Conservation (phyloP, 1,140 invertebrate genomes). For the Penaeus japonicus region DNA sequence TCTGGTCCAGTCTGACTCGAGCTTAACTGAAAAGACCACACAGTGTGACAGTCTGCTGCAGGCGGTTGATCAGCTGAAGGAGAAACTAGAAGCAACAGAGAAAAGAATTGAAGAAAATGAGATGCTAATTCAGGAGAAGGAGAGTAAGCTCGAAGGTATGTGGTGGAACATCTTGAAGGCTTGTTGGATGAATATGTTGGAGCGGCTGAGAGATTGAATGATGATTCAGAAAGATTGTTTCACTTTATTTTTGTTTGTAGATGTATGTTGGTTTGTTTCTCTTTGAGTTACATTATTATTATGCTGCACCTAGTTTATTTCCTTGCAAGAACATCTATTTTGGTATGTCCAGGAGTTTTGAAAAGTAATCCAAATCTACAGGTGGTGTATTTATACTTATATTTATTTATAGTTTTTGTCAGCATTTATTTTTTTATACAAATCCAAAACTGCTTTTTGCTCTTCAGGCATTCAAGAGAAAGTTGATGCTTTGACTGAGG, state of each 20-base stretch:
- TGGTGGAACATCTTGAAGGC: background rate
- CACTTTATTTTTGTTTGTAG: background rate
- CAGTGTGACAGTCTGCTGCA: slow-evolving; percentile 8
- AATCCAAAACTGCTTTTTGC: too few relatives aligned
- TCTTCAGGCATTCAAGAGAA: slow-evolving; percentile 17
- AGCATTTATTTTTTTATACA: too few relatives aligned
- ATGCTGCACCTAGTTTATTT: background rate
- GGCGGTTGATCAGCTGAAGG: slow-evolving; percentile 13
- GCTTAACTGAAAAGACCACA: slow-evolving; percentile 10
- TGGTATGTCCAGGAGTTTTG: background rate
- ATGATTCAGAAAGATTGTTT: background rate
- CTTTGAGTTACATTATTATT: background rate
- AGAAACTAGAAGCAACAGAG: slow-evolving; percentile 3
- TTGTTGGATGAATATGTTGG: background rate
- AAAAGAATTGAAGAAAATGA: background rate
- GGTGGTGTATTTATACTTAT: too few relatives aligned
- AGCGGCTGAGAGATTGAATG: background rate
- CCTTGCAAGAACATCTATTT: background rate
- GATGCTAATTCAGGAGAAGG: background rate
- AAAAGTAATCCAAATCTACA: too few relatives aligned
- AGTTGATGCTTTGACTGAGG: background rate
- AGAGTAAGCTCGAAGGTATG: background rate
- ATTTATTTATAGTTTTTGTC: too few relatives aligned
- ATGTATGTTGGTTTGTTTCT: background rate
- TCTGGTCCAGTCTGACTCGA: background rate